Conservation (phyloP, 2,888 invertebrate species). For the Sepiola atlantica region DNA sequence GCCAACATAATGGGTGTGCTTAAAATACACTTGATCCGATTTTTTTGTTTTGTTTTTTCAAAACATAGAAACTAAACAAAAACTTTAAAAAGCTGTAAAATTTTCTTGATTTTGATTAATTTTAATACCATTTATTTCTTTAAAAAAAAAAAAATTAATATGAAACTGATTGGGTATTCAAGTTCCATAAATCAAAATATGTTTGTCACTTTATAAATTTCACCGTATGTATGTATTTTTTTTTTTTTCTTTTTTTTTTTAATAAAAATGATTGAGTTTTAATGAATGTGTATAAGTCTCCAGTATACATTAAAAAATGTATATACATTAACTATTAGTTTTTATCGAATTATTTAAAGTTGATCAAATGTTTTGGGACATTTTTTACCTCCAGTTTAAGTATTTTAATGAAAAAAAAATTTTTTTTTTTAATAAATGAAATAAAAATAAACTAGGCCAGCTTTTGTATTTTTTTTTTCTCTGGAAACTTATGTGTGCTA, state of each 20-base stretch:
- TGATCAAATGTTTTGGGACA: not conserved
- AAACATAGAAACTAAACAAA: not conserved
- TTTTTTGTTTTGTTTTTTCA: not conserved
- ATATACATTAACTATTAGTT: not conserved
- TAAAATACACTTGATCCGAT: not conserved
- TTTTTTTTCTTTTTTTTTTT: not conserved
- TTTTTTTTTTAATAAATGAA: not conserved
- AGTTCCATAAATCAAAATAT: not conserved
- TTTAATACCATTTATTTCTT: too few species aligned
- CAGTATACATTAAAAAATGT: too few species aligned
- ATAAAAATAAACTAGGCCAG: not conserved
- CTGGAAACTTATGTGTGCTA: not conserved
- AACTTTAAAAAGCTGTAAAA: too few species aligned
- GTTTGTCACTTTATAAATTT: not conserved
- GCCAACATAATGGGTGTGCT: too few species aligned
- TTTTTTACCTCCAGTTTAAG: not conserved
- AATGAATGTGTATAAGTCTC: too few species aligned
- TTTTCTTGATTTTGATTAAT: not conserved
- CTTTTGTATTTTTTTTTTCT: not conserved
- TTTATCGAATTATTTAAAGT: not conserved
- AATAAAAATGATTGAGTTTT: not conserved
- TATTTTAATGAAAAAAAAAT: not conserved
- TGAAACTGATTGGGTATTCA: not conserved
- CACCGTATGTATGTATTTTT: not conserved
- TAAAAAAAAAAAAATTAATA: too few species aligned